Base-by-base conservation (phyloP, 30 jellyfish, hydroid and myxozoan genomes). In the Aurelia sp. region DNA sequence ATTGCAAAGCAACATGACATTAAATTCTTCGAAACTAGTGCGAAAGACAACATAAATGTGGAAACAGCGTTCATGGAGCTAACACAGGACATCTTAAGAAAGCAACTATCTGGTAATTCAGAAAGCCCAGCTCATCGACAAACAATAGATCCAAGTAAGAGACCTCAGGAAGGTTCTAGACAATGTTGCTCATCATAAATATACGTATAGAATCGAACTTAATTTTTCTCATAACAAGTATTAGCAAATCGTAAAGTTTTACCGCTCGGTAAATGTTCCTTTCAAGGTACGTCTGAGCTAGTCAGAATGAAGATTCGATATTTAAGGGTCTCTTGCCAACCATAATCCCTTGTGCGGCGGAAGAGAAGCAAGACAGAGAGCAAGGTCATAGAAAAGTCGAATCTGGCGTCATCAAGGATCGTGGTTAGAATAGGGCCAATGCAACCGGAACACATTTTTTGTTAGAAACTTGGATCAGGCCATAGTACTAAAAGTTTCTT, bases 21-120 rank as follows among this genome's bases (percentile, higher is more conserved):
- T 24, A 90, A 90, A 81, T 95, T 95, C 88, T 95, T 40, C 64
- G 99, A 95, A 76, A 95, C 99, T 0, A 95, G 99, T 65, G 99
- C 99, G 22, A 95, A 95, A 82, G 98, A 90, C 68, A 86, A 95
- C 83, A 86, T 95, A 57, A 82, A 87, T 70, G 99, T 95, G 38
- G 99, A 95, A 48, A 77, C 55, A 22, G 99, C 99, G 18, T 95
- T 95, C 67, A 90, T 95, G 99, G 64, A 72, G 27, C 86, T 95
- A 9, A 95, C 99, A 18, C 96, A 95, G 63, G 99, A 95, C 79
- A 95, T 95, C 33, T 74, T 95, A 74, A 31, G 93, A 19, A 95
- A 95, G 82, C 99, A 95, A 38, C 82, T 87, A 48, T 92, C 98
- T 13, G 98, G 92, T 19, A 88, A 84, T 40, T 55, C 99, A 4